These are phyloP conservation scores for Otolemur garnettii DNA, from an alignment of 2,113 vertebrate genomes.

Conservation along the genomic window DNA sequence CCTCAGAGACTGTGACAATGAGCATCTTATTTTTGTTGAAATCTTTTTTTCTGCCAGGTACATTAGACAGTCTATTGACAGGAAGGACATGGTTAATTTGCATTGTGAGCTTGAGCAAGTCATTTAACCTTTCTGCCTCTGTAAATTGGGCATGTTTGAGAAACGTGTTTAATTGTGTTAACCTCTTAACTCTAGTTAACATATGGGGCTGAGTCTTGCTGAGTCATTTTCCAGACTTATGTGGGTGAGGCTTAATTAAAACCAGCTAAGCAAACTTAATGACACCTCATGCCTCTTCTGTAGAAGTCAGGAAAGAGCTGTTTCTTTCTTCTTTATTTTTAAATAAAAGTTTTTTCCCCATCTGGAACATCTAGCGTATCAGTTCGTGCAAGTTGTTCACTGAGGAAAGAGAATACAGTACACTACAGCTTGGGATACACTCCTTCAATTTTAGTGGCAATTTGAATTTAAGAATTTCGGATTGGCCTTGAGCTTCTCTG, in stretches of 20 bases:
- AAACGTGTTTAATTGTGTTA: conserved; percentile 75
- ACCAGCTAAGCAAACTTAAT: conserved; percentile 50
- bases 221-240: conserved; percentile 76
- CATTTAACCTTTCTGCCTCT: conserved; percentile 57
- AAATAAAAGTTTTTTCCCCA: neutral
- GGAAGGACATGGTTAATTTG: conserved; percentile 37
- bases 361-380: neutral
- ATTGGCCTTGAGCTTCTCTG: neutral
- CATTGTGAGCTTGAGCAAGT: conserved; percentile 60
- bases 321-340: conserved; percentile 42
- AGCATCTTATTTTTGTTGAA: neutral
- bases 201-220: conserved; percentile 68
- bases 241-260: conserved; percentile 72
- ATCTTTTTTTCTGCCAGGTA: conserved; percentile 52
- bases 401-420: neutral
- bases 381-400: neutral
- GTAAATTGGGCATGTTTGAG: conserved; percentile 67
- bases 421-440: neutral
- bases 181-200: conserved; percentile 72
- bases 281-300: neutral
- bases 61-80: conserved; percentile 13
- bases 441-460: neutral
- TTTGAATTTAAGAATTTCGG: conserved; percentile 49
- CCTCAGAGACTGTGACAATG: neutral
- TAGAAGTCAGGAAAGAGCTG: conserved; percentile 50